A percentile compares a stretch with the other conserved stretches of the same genome.
These are phyloP conservation scores for Melanerpes formicivorus DNA, from an alignment of 2,113 vertebrate genomes.

Conservation along the genomic window DNA sequence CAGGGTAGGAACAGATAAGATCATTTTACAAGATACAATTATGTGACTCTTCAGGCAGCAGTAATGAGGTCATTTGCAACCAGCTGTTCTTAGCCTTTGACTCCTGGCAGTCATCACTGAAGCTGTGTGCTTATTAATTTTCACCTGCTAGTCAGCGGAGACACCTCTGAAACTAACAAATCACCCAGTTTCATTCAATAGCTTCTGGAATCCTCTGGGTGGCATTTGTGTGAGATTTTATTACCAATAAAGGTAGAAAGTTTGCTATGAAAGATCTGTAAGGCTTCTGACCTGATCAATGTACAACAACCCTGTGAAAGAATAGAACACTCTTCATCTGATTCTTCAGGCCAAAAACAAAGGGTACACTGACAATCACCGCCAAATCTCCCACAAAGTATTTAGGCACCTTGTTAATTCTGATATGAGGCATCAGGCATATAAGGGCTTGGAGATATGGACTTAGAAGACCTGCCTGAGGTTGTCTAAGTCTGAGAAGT, in stretches of 20 bases:
- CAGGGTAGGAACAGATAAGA: background rate
- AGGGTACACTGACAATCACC: background rate
- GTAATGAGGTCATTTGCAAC: slow-evolving; percentile 48
- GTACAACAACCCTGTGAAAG: background rate
- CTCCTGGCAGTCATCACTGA: background rate
- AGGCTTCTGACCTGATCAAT: fast-evolving
- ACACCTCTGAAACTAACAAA: background rate
- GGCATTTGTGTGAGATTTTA: background rate
- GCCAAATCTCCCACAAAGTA: background rate
- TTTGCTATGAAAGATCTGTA: background rate
- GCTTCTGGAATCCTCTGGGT: background rate
- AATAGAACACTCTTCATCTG: background rate
- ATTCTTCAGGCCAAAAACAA: background rate
- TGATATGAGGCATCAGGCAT: background rate
- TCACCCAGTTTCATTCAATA: background rate
- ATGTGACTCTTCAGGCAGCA: slow-evolving; percentile 43
- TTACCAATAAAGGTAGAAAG: background rate
- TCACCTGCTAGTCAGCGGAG: background rate
- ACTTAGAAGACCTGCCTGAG: background rate
- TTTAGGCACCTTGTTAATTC: background rate
- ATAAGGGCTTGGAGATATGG: background rate
- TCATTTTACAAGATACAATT: background rate
- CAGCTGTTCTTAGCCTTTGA: slow-evolving; percentile 35
- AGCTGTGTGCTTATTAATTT: slow-evolving; percentile 25
- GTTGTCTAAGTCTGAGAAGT: background rate